Evolutionary conservation across 2,113 vertebrate genomes (phyloP).

Genomic region (Toxotes chatareus): DNA sequence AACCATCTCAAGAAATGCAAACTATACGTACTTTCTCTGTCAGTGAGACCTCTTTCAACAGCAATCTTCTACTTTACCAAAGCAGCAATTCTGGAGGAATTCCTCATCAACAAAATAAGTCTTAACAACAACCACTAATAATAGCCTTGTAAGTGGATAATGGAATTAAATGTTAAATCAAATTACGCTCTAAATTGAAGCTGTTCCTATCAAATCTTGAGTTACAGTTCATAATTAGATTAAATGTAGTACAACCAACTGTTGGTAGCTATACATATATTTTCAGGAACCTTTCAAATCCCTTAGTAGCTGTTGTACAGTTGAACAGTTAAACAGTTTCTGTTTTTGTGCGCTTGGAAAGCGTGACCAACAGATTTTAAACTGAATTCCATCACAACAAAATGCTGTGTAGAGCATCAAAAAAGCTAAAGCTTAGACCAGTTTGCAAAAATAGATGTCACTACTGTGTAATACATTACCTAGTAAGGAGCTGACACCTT

Average conservation of each 20-base stretch:
- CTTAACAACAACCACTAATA: background rate
- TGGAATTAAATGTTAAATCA: conserved; percentile 3
- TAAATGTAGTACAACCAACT: background rate
- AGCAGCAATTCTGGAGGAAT: background rate
- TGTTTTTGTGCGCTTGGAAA: conserved; percentile 8
- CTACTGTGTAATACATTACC: background rate
- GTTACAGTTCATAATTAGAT: background rate
- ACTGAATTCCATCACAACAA: background rate
- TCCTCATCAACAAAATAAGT: background rate
- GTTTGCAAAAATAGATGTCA: background rate
- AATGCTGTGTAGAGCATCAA: background rate
- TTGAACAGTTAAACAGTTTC: background rate
- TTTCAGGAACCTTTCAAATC: background rate
- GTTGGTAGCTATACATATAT: background rate
- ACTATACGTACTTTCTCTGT: background rate
- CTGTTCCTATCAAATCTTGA: background rate
- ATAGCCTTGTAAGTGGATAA: conserved; percentile 31
- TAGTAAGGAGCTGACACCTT: background rate
- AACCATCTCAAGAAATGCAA: conserved; percentile 5
- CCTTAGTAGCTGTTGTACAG: background rate
- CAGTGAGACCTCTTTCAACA: background rate
- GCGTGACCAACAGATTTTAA: background rate
- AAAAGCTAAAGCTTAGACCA: background rate
- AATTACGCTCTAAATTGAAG: conserved; percentile 14
- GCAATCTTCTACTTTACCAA: background rate